Evolutionary conservation across 2,888 invertebrate genomes (phyloP).

Genomic region (Acleris sparsana): DNA sequence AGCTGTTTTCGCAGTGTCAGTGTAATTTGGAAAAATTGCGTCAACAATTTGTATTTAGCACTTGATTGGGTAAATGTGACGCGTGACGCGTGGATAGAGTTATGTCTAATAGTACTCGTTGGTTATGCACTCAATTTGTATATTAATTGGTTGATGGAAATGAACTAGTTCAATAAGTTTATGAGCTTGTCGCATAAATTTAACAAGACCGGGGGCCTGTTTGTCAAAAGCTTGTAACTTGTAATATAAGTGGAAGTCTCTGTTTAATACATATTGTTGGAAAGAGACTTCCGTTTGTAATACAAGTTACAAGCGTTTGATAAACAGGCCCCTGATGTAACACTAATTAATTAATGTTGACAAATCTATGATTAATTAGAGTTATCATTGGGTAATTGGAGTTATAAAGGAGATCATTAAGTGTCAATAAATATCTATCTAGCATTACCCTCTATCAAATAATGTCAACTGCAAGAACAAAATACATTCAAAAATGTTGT

Average conservation of each 20-base stretch:
- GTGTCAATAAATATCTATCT: background rate
- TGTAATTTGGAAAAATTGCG: conserved; percentile 11
- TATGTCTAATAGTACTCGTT: conserved; percentile 11
- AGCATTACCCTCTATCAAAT: background rate
- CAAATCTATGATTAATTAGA: background rate
- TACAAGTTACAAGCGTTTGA: no score
- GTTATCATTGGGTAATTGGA: no score
- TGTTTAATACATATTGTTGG: no score
- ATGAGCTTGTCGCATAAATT: background rate
- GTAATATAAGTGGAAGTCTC: no score
- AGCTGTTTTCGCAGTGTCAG: conserved; percentile 1
- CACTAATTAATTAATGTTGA: background rate
- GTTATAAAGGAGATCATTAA: background rate
- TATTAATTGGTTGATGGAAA: conserved; percentile 2
- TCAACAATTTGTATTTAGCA: background rate
- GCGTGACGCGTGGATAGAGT: conserved; percentile 5
- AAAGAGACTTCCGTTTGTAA: no score
- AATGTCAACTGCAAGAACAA: background rate
- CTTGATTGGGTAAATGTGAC: conserved; percentile 5
- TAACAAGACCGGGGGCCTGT: no score
- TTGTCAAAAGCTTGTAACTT: no score
- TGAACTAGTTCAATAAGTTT: conserved; percentile 1
- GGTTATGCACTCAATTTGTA: conserved; percentile 13
- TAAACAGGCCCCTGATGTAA: no score
- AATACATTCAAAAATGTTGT: background rate